These are phyloP conservation scores for Cephus rjabovi DNA, from an alignment of 2,888 invertebrate genomes.

Conservation along the genomic window DNA sequence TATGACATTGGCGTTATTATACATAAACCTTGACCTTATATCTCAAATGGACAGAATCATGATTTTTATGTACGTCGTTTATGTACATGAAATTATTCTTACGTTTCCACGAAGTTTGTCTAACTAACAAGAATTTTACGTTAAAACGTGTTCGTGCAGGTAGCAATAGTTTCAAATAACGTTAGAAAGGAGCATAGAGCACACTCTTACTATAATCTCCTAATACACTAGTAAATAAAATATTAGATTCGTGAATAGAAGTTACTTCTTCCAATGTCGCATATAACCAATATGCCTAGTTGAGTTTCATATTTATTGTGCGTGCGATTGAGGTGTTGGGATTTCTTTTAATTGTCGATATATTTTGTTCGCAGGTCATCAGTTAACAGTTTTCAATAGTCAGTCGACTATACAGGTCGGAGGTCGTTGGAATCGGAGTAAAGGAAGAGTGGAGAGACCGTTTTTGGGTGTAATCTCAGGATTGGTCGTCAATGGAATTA, in stretches of 20 bases:
- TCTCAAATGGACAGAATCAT: background rate
- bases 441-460: slow-evolving; percentile 78
- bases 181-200: background rate
- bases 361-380: slow-evolving; percentile 60
- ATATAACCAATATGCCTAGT: background rate
- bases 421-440: slow-evolving; percentile 80
- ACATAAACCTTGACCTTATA: background rate
- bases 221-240: slow-evolving; percentile 1
- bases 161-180: background rate
- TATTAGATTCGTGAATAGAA: background rate
- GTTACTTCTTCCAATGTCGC: background rate
- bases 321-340: slow-evolving; percentile 3
- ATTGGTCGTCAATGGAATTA: slow-evolving; percentile 86
- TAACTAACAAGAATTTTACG: background rate
- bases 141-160: background rate
- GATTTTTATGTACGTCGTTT: background rate
- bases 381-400: slow-evolving; percentile 89
- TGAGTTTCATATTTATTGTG: background rate
- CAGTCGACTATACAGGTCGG: slow-evolving; percentile 92
- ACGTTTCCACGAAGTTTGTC: background rate
- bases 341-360: slow-evolving; percentile 3
- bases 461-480: slow-evolving; percentile 92
- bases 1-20: background rate
- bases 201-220: background rate
- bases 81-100: background rate